A percentile compares a stretch with the other conserved stretches of the same genome.
phyloP scores from a whole-genome alignment of 1,140 invertebrate genomes.

The Drosophila tristis region DNA sequence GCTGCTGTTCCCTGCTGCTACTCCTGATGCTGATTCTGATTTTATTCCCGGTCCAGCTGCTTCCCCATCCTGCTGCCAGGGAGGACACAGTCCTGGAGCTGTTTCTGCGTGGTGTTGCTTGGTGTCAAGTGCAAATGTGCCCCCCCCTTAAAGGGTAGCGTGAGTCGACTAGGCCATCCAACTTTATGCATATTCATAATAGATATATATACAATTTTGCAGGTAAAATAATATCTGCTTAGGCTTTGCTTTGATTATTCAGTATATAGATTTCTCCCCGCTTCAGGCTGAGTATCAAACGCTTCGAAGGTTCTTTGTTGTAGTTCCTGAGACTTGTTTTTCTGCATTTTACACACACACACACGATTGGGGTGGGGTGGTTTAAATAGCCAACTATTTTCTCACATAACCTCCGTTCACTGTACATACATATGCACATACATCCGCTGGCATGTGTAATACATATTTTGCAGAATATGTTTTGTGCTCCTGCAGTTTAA shows the following conservation, averaged over 20 bases:
- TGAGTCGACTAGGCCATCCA: background rate
- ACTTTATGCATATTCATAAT: too few relatives aligned
- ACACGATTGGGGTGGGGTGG: background rate
- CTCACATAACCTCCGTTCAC: background rate
- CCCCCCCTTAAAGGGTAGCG: conserved; percentile 1
- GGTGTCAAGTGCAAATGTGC: conserved; percentile 12
- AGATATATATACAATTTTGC: too few relatives aligned
- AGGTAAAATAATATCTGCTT: too few relatives aligned
- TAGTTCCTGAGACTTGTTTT: too few relatives aligned
- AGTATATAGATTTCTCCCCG: too few relatives aligned
- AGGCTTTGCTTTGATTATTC: too few relatives aligned
- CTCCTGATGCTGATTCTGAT: background rate
- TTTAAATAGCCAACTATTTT: conserved; percentile 48
- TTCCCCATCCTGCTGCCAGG: conserved; percentile 4
- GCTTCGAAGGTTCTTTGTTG: too few relatives aligned
- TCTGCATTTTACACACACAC: too few relatives aligned
- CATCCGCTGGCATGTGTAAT: conserved; percentile 52
- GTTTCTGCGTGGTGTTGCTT: conserved; percentile 32
- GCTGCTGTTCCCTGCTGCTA: conserved; percentile 19
- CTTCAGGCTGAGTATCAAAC: too few relatives aligned
- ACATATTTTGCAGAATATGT: conserved; percentile 66
- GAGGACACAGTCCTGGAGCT: conserved; percentile 34
- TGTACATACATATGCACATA: background rate
- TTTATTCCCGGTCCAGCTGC: background rate
- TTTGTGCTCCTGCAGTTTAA: conserved; percentile 60